These are phyloP conservation scores for Ophioninae sp. DNA, from an alignment of 2,888 invertebrate species.

Conservation along the genomic window DNA sequence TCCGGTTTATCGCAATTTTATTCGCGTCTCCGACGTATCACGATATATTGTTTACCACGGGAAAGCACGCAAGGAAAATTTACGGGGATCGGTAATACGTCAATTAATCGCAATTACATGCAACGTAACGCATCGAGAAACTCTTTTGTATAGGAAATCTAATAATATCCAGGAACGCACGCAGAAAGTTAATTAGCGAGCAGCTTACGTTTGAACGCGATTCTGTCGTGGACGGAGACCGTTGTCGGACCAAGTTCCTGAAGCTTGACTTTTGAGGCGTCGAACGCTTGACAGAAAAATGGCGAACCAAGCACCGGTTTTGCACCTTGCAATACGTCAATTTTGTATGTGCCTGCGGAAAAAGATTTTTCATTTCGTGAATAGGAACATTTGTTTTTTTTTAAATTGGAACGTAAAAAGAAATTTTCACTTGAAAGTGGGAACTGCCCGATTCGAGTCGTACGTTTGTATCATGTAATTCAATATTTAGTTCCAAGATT, in stretches of 20 bases:
- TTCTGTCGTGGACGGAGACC: conserved; percentile 91
- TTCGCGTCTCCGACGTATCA: conserved; percentile 8
- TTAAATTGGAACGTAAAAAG: background rate
- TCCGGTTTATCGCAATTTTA: conserved; percentile 47
- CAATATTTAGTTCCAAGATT: background rate
- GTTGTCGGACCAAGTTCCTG: conserved; percentile 89
- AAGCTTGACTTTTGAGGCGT: conserved; percentile 91
- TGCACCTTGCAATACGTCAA: conserved; percentile 95
- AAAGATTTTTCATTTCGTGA: background rate
- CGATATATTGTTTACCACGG: conserved; percentile 27
- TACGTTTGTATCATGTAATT: background rate
- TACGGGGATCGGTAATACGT: conserved; percentile 8
- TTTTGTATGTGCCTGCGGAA: conserved; percentile 77
- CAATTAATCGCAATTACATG: conserved; percentile 13
- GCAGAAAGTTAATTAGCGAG: background rate
- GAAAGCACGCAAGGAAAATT: conserved; percentile 20
- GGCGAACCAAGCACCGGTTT: conserved; percentile 96
- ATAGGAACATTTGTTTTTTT: background rate
- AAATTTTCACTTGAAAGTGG: too few relatives aligned
- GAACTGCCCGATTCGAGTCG: too few relatives aligned
- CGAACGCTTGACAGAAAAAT: conserved; percentile 95
- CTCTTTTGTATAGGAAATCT: background rate
- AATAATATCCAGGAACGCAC: background rate
- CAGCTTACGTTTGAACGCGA: conserved; percentile 89
- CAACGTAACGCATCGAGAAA: conserved; percentile 1